Evolutionary conservation across 2,797 vertebrate species (phyloP).

Genomic region (Sebastiscus albofasciatus): DNA sequence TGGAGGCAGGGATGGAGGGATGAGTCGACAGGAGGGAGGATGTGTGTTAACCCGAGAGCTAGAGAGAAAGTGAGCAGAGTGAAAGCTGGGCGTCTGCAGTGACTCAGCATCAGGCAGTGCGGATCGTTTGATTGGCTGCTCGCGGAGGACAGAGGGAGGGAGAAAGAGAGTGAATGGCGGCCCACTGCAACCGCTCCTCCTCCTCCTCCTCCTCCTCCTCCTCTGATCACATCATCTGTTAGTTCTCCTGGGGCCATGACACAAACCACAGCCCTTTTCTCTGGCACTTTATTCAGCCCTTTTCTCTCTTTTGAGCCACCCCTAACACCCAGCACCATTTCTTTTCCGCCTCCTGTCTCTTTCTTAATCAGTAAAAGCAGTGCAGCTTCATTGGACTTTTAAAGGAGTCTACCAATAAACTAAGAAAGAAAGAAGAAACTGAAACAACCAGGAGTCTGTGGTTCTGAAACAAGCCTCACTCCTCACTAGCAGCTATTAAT

Average conservation of each 20-base stretch:
- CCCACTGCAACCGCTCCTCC: neutral
- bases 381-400: neutral
- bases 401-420: neutral
- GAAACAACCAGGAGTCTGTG: neutral
- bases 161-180: neutral
- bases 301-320: neutral
- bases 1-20: slow-evolving; percentile 3
- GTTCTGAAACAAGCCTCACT: neutral
- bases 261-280: neutral
- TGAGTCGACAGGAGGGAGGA: neutral
- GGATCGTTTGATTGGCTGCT: slow-evolving; percentile 17
- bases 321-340: neutral
- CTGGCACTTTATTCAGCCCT: neutral
- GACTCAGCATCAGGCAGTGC: slow-evolving; percentile 62
- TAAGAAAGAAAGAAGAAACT: neutral
- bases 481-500: neutral
- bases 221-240: slow-evolving; percentile 2
- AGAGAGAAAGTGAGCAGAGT: neutral
- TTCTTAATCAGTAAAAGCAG: neutral
- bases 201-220: neutral
- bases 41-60: neutral
- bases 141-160: slow-evolving; percentile 29
- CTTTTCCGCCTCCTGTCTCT: neutral
- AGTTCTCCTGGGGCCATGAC: neutral
- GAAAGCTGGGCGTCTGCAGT: slow-evolving; percentile 37